phyloP scores from a whole-genome alignment of 2,888 invertebrate species.

The Caradrina clavipalpis region DNA sequence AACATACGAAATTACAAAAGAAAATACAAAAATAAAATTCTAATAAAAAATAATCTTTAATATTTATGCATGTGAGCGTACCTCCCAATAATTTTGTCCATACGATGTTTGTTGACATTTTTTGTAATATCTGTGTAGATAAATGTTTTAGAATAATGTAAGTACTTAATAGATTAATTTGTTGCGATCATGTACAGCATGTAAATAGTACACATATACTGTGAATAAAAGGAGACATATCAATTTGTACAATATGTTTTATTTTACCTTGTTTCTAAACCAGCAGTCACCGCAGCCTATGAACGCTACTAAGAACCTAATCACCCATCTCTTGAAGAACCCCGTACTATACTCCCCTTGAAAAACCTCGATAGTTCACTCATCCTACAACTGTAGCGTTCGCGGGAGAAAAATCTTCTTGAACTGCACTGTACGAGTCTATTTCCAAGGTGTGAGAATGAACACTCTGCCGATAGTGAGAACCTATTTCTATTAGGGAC shows the following conservation, averaged over 20 bases:
- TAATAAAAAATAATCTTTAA: neutral
- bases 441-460: too few relatives aligned
- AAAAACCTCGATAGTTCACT: too few relatives aligned
- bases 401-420: too few relatives aligned
- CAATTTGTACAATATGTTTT: conserved; percentile 84
- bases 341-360: too few relatives aligned
- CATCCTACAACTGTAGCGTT: too few relatives aligned
- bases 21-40: too few relatives aligned
- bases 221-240: conserved; percentile 91
- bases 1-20: neutral
- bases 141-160: conserved; percentile 74
- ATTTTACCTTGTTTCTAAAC: conserved; percentile 59
- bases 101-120: conserved; percentile 58
- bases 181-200: conserved; percentile 78
- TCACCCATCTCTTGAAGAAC: too few relatives aligned
- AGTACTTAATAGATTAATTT: conserved; percentile 82
- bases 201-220: conserved; percentile 88
- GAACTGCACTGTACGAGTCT: too few relatives aligned
- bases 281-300: too few relatives aligned
- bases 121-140: conserved; percentile 70
- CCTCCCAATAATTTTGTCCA: conserved; percentile 51
- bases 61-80: conserved; percentile 57
- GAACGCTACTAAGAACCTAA: too few relatives aligned
- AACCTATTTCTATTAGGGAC: too few relatives aligned
- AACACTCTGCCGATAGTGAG: too few relatives aligned